Conservation (phyloP, 2,888 invertebrate genomes). For the Abrostola tripartita region DNA sequence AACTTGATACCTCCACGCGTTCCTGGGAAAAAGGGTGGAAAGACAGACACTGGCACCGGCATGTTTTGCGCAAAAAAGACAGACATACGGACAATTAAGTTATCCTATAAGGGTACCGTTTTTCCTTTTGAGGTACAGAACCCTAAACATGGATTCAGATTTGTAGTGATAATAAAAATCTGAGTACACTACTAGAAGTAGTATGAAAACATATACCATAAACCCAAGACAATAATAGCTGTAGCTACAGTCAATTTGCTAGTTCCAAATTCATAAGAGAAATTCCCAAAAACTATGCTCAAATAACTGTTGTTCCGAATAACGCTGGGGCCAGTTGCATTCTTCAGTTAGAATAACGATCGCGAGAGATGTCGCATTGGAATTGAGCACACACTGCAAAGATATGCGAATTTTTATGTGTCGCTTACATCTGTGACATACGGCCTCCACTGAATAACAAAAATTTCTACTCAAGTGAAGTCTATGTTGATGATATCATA, state of each 20-base stretch:
- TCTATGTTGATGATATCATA: slow-evolving; percentile 23
- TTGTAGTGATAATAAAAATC: too few relatives aligned
- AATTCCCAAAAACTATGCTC: slow-evolving; percentile 11
- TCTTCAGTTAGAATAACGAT: slow-evolving; percentile 34
- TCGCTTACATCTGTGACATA: slow-evolving; percentile 39
- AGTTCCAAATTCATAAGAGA: neutral
- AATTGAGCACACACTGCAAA: slow-evolving; percentile 40
- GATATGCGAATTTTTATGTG: slow-evolving; percentile 48
- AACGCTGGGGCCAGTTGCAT: slow-evolving; percentile 35
- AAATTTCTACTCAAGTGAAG: slow-evolving; percentile 34
- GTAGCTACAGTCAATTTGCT: neutral
- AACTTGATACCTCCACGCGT: too few relatives aligned
- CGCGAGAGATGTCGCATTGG: slow-evolving; percentile 34
- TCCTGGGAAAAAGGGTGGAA: too few relatives aligned
- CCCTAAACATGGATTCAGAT: too few relatives aligned
- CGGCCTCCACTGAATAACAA: slow-evolving; percentile 43
- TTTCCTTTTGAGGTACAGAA: too few relatives aligned
- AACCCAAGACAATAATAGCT: neutral
- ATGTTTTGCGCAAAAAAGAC: too few relatives aligned
- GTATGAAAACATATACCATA: too few relatives aligned
- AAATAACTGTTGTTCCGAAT: slow-evolving; percentile 1
- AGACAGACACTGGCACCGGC: too few relatives aligned
- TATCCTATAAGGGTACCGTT: too few relatives aligned
- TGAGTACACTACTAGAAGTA: too few relatives aligned
- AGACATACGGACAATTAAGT: too few relatives aligned